These are phyloP conservation scores for Parapristionchus giblindavisi DNA, from an alignment of 2,888 invertebrate genomes.

Conservation along the genomic window DNA sequence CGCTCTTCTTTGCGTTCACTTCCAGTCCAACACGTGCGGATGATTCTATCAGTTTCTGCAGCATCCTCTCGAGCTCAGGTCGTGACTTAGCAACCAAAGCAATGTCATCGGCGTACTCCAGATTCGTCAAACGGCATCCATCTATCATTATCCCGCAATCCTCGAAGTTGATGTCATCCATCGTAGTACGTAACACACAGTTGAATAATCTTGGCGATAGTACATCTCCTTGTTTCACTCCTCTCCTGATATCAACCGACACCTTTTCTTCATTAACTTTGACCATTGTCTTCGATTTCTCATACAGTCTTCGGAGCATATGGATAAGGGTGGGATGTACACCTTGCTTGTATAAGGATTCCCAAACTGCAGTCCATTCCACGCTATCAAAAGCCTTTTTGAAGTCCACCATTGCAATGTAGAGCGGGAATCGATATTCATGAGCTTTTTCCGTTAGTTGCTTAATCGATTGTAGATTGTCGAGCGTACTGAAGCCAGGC, in stretches of 20 bases:
- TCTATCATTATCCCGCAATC: background rate
- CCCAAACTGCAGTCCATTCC: slow-evolving; percentile 15
- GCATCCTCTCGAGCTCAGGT: background rate
- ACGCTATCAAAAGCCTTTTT: too few species aligned
- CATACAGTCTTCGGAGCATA: background rate
- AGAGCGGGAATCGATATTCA: too few species aligned
- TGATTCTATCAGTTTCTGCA: background rate
- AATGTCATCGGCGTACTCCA: background rate
- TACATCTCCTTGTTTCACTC: slow-evolving; percentile 2
- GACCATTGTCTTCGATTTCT: background rate
- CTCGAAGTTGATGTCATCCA: background rate
- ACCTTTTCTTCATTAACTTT: background rate
- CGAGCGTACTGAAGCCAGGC: too few species aligned
- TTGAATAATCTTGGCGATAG: background rate
- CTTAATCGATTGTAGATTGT: too few species aligned
- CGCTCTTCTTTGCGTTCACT: background rate
- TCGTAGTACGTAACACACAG: background rate
- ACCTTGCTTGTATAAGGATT: background rate
- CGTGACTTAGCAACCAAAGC: background rate
- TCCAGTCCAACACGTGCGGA: background rate
- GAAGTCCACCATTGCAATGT: too few species aligned
- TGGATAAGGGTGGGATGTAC: background rate
- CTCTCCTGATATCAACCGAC: background rate
- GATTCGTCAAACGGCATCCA: background rate
- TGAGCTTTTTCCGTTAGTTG: too few species aligned